These are phyloP conservation scores for Pseudococcus longispinus DNA, from an alignment of 2,888 invertebrate genomes.

Conservation along the genomic window DNA sequence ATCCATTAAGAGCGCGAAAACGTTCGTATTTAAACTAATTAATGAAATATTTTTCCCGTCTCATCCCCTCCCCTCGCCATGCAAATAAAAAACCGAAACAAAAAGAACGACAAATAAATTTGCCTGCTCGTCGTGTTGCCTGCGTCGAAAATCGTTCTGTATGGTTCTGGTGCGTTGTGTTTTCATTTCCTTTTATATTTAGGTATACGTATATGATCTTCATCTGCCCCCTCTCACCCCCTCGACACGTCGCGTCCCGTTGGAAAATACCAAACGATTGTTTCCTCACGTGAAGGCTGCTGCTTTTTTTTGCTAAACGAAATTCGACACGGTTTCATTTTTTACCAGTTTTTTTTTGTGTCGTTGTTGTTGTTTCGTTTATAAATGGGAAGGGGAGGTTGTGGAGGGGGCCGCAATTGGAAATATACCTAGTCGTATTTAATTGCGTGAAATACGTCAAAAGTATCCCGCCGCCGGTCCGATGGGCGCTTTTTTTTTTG, in stretches of 20 bases:
- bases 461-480: neutral
- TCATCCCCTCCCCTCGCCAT: neutral
- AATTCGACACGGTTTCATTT: slow-evolving; percentile 23
- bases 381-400: neutral
- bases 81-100: neutral
- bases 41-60: neutral
- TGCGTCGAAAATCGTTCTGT: neutral
- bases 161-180: neutral
- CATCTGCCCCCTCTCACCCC: neutral
- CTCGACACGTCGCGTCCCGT: neutral
- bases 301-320: neutral
- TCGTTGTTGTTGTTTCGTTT: neutral
- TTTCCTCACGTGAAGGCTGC: neutral
- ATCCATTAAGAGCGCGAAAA: slow-evolving; percentile 6
- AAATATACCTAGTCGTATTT: neutral
- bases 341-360: neutral
- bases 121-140: neutral
- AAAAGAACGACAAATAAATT: slow-evolving; percentile 9
- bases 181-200: neutral
- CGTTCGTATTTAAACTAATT: slow-evolving; percentile 29
- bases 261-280: neutral
- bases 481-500: neutral
- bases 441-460: slow-evolving; percentile 23
- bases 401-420: neutral
- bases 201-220: neutral